Base-by-base conservation (phyloP, 2,797 vertebrate species). In the Sebastes trivittatus region DNA sequence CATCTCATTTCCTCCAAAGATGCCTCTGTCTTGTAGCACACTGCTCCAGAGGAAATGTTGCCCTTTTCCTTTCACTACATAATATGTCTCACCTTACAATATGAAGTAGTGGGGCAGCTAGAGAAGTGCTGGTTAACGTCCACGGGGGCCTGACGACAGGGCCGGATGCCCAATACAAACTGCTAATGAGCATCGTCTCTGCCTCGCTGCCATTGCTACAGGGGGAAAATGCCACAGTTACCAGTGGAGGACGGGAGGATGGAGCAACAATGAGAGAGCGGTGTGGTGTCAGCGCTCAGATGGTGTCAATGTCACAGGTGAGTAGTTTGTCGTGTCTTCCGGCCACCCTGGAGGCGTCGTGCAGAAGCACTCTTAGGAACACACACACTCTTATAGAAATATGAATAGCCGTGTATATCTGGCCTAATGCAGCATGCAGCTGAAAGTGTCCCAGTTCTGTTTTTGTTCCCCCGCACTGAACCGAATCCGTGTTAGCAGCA, bases 271-370 rank as follows among this genome's bases (percentile, higher is more conserved):
- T 1, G 81, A 96, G 52, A 95, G 98, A 82, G 90, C 89, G 0
- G 98, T 99, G 85, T 99, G 98, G 98, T 99, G 98, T 89, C 97
- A 99, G 75, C 98, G 98, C 81, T 99, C 98, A 0, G 98, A 99
- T 49, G 97, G 98, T 6, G 69, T 98, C 84, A 98, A 99, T 27
- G 98, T 99, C 89, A 99, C 98, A 96, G 98, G 98, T 99, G 83
- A 88, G 75, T 13, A 13, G 36, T 49, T 49, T 18, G 11, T 34
- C 14, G 22, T 16, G 42, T 80, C 36, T 61, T 60, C n/a, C 14
- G 30, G 64, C 29, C 67, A 20, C 42, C 54, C 49, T 20, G 18
- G 25, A 65, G 23, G 30, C 46, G 32, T 36, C 27, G 10, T 46
- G 49, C 46, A 11, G 32, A 71, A 42, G 54, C 20, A 32, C 42